Evolutionary conservation across 2,797 vertebrate species (phyloP), one percentile per base, ranked within the genome.

Genomic region (Eupleurogrammus muticus): DNA sequence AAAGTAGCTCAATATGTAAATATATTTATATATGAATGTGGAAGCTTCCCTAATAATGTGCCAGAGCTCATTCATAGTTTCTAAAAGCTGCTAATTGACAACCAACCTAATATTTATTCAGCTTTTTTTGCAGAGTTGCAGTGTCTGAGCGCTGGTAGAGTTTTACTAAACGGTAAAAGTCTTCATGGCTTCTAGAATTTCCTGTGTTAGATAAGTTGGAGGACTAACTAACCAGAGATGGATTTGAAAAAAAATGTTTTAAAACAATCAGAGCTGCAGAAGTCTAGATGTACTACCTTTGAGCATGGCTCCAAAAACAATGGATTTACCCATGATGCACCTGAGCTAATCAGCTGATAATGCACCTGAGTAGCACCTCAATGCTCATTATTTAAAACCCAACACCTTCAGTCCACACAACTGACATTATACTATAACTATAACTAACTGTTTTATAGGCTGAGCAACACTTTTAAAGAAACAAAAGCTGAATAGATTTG

Each of bases 1-100:
- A 28, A 28, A 28, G 28, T 28, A 28, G 3, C 6, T 28, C 28
- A 28, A 28, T 28, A 28, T 6, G 6, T 28, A 28, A 28, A 28
- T 28, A 28, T 6, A 28, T 28, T 28, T 28, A 28, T n/a, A 36
- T 28, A 48, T 61, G 56, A 13, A 57, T 74, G 50, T 74, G 13
- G 69, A 65, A 54, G 48, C 40, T 19, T 61, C n/a, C 5, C 70
- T 42, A 66, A 66, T 44, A 80, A 77, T 66, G 66, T 74, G 57
- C 36, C 24, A 28, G 42, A 64, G 49, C 56, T 66, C 49, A 0
- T 66, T 62, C n/a, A 52, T 12, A 56, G 55, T 55, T 21, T 54
- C 65, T 50, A 64, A 56, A 77, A 24, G 53, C 53, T 16, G 4
- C 35, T 68, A 53, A 70, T 61, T 66, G 57, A 6, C 35, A 55